Percentiles rank a stretch among this genome's conserved stretches.
phyloP scores from a whole-genome alignment of 1,140 invertebrate genomes.

The Eupeodes corollae region DNA sequence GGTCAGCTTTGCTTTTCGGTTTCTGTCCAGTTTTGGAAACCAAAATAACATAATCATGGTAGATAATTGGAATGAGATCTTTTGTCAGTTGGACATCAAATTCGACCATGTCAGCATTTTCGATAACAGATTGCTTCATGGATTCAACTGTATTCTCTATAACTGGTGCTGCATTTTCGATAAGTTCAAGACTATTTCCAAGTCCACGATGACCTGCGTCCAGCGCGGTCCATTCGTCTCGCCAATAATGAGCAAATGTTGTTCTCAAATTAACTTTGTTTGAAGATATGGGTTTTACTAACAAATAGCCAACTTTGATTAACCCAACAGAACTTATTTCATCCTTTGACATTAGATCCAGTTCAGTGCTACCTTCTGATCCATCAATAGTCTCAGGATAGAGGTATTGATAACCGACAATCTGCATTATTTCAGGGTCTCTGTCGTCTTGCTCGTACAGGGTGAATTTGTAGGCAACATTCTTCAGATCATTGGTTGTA shows the following conservation, averaged over 20 bases:
- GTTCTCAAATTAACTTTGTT: conserved; percentile 58
- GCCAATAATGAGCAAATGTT: conserved; percentile 73
- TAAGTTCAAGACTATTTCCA: conserved; percentile 48
- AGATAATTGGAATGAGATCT: conserved; percentile 21
- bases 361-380: conserved; percentile 57
- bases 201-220: conserved; percentile 83
- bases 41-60: conserved; percentile 15
- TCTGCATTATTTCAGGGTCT: conserved; percentile 53
- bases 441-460: conserved; percentile 39
- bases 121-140: conserved; percentile 6
- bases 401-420: conserved; percentile 77
- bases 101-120: conserved; percentile 23
- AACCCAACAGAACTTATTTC: conserved; percentile 65
- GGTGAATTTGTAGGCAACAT: conserved; percentile 53
- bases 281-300: not conserved
- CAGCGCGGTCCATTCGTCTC: conserved; percentile 61
- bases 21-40: not conserved
- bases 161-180: conserved; percentile 40
- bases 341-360: conserved; percentile 73
- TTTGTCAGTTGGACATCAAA: conserved; percentile 24
- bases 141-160: conserved; percentile 21
- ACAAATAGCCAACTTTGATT: conserved; percentile 42
- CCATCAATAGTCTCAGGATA: conserved; percentile 46
- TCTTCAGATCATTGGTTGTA: conserved; percentile 55
- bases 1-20: not conserved